Percentiles rank a stretch among this genome's conserved stretches.
phyloP scores from a whole-genome alignment of 2,797 vertebrate species.

The Sebastes wilsoni region DNA sequence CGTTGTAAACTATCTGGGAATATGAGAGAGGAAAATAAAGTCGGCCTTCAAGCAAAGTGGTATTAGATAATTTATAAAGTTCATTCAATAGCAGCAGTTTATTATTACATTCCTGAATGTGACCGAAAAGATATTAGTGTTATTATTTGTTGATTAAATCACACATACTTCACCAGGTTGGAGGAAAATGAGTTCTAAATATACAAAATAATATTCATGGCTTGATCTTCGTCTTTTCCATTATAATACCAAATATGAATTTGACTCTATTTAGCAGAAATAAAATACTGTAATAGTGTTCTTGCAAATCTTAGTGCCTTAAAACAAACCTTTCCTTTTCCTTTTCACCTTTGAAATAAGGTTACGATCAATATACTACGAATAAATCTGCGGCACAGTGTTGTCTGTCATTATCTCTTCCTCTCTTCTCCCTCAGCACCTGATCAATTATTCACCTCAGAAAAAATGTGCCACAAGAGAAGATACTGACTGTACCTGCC shows the following conservation, averaged over 20 bases:
- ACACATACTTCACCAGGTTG: not conserved
- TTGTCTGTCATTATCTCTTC: not conserved
- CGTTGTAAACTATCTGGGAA: not conserved
- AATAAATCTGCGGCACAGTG: not conserved
- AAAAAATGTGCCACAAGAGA: slow-evolving; percentile 8
- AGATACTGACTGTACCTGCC: slow-evolving; percentile 5
- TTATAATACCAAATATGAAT: not conserved
- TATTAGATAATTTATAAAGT: not conserved
- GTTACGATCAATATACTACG: not conserved
- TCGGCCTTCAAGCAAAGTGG: not conserved
- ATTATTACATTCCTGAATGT: not conserved
- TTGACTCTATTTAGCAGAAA: not conserved
- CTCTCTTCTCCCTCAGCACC: not conserved
- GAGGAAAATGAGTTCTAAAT: not conserved
- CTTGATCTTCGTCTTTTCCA: not conserved
- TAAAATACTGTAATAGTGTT: not conserved
- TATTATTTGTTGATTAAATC: not conserved
- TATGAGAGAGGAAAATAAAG: not conserved
- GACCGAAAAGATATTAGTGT: not conserved
- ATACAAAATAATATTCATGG: not conserved
- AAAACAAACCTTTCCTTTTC: not conserved
- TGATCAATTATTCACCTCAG: slow-evolving; percentile 37
- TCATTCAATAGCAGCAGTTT: not conserved
- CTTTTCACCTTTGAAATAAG: not conserved
- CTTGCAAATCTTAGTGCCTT: not conserved